Evolutionary conservation across 2,888 invertebrate species (phyloP).

Genomic region (Bruchidius siliquastri): DNA sequence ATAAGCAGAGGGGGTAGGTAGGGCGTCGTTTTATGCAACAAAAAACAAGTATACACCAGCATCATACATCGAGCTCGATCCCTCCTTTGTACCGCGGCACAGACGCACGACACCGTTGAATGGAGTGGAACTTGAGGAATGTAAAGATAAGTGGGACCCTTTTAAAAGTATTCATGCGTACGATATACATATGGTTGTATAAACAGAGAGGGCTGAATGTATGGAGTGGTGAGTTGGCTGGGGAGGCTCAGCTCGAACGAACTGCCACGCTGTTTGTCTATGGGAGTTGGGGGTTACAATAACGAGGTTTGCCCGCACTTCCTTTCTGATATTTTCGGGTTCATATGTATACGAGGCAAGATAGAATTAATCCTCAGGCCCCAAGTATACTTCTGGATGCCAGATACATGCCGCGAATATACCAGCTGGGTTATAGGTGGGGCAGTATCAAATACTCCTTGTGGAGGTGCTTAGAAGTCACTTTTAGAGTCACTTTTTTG

Average conservation of each 20-base stretch:
- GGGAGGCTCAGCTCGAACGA: not conserved
- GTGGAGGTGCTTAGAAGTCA: no score
- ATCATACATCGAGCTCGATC: not conserved
- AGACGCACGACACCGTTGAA: not conserved
- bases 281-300: not conserved
- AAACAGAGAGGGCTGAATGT: constrained; percentile 30
- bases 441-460: no score
- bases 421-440: no score
- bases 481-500: no score
- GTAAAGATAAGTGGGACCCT: constrained; percentile 41
- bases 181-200: constrained; percentile 44
- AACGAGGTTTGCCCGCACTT: not conserved
- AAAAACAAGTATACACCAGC: not conserved
- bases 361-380: not conserved
- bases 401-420: no score
- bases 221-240: constrained; percentile 1
- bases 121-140: constrained; percentile 34
- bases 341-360: not conserved
- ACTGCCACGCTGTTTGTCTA: not conserved
- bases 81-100: not conserved
- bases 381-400: no score
- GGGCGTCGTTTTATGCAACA: not conserved
- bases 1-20: not conserved
- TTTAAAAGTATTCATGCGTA: constrained; percentile 47
- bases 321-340: not conserved